Base-by-base conservation (phyloP, 2,888 invertebrate species). In the Dysmachus trigonus region DNA sequence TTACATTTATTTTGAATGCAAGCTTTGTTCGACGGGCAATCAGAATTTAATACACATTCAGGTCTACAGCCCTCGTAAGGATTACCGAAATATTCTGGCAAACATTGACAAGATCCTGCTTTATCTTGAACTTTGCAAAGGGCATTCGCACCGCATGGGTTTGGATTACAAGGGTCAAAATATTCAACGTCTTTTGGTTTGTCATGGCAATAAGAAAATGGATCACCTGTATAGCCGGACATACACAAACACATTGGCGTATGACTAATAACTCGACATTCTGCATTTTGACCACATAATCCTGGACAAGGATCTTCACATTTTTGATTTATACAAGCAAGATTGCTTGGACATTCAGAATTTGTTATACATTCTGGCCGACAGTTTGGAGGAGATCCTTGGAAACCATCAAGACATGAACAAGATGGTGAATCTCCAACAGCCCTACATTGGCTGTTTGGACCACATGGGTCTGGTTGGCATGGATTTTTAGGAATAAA, bases 61-160 rank as follows among this genome's bases (percentile, higher is more conserved):
- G 96, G 96, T 89, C 95, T 93, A 89, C 96, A 96, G n/a, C 94
- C 94, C 91, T 95, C 95, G 88, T 96, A 96, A 13, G 96, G 96
- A 92, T 96, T 95, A 87, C 97, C 97, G 88, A 94, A 94, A 90
- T 95, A 96, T 79, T 95, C 95, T 7, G 94, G 92, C 77, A 95
- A 92, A 90, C 97, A 97, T 88, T 94, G 93, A 89, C 97, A 97
- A 1, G 95, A 93, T n/a, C 94, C 95, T 33, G 94, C 94, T 85
- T 93, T 94, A 89, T 93, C 93, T 88, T 93, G 94, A 89, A 94
- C 94, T 89, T 93, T 93, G 90, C 97, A 97, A 88, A 94, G 93
- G 27, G 97, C 95, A 90, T 96, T 96, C 31, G 95, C 92, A 74
- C 97, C 97, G 91, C 97, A 97, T n/a, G 96, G 96, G 87, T 94